phyloP scores from a whole-genome alignment of 2,113 vertebrate species.

The Hippocampus abdominalis region DNA sequence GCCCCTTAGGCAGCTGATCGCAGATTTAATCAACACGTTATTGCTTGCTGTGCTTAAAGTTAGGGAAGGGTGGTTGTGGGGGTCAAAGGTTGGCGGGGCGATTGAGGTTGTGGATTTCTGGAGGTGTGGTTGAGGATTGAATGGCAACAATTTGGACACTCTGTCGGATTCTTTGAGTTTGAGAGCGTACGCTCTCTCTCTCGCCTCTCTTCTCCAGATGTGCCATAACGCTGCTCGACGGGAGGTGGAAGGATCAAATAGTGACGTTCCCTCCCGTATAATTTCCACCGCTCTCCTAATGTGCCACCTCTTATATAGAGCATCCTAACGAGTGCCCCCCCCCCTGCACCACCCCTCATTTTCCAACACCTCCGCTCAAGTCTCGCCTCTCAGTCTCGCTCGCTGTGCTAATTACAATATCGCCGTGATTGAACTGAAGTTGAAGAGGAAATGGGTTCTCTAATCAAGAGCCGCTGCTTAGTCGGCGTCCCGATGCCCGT shows the following conservation, averaged over 20 bases:
- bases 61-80: slow-evolving; percentile 24
- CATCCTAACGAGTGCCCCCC: neutral
- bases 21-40: slow-evolving; percentile 72
- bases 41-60: slow-evolving; percentile 63
- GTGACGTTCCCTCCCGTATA: neutral
- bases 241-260: neutral
- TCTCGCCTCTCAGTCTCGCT: slow-evolving; percentile 34
- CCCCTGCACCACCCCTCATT: slow-evolving; percentile 5
- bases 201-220: too few relatives aligned
- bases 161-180: too few relatives aligned
- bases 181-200: too few relatives aligned
- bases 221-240: too few relatives aligned
- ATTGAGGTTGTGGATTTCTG: slow-evolving; percentile 33
- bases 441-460: slow-evolving; percentile 68
- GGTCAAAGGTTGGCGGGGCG: slow-evolving; percentile 23
- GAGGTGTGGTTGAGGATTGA: neutral
- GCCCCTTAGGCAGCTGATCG: slow-evolving; percentile 67
- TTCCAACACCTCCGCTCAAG: slow-evolving; percentile 21
- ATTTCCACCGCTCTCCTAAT: neutral
- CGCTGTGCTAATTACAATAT: slow-evolving; percentile 68
- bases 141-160: too few relatives aligned
- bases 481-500: slow-evolving; percentile 53
- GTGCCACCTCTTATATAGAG: neutral
- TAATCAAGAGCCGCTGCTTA: slow-evolving; percentile 65
- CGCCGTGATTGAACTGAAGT: slow-evolving; percentile 66